Evolutionary conservation across 2,797 vertebrate genomes (phyloP).

Genomic region (Dipus sagitta): DNA sequence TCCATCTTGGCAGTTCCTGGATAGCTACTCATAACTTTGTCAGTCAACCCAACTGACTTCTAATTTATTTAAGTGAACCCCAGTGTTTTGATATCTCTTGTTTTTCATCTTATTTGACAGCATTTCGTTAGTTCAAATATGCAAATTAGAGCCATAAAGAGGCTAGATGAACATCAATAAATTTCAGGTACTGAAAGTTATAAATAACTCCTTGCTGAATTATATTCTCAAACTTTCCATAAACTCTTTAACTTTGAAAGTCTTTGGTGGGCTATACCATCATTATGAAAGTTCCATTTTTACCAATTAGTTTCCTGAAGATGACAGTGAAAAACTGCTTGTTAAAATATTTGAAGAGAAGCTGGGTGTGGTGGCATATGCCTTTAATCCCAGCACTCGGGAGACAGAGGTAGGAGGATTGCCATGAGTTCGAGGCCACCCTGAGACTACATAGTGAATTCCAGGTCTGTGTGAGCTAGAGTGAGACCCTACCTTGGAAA

Average conservation of each 20-base stretch:
- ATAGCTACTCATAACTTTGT: not conserved
- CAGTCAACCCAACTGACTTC: conserved; percentile 38
- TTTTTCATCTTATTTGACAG: conserved; percentile 56
- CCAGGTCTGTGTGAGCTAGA: no score
- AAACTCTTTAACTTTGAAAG: conserved; percentile 43
- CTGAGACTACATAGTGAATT: no score
- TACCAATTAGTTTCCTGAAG: not conserved
- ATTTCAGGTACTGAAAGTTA: conserved; percentile 41
- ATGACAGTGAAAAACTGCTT: conserved; percentile 1
- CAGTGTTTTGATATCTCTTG: conserved; percentile 1
- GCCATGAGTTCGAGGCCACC: no score
- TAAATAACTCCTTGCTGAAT: conserved; percentile 35
- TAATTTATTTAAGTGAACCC: conserved; percentile 45
- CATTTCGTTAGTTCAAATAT: conserved; percentile 46
- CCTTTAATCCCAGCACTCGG: no score
- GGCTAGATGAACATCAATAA: conserved; percentile 45
- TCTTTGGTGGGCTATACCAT: not conserved
- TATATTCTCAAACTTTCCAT: conserved; percentile 49
- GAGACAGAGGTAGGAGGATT: no score
- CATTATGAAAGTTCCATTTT: not conserved
- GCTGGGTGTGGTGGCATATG: no score
- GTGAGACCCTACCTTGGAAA: no score
- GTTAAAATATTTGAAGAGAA: conserved; percentile 2
- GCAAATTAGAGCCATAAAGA: conserved; percentile 21
- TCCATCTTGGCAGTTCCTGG: not conserved